phyloP scores from a whole-genome alignment of 2,797 vertebrate genomes.

The Geotrypetes seraphini region DNA sequence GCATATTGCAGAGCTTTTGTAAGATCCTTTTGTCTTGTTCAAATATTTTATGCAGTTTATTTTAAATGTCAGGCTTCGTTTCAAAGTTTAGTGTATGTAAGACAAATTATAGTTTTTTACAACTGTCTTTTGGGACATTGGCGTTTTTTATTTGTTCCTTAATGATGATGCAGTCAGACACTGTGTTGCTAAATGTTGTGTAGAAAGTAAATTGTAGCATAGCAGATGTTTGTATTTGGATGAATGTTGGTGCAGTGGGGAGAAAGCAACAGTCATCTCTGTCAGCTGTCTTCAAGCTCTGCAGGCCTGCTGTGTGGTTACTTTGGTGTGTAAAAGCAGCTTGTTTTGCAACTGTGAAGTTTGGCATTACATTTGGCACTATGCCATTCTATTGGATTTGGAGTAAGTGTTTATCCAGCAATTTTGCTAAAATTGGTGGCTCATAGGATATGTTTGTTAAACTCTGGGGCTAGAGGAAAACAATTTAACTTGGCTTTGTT shows the following conservation, averaged over 20 bases:
- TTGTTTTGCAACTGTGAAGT: slow-evolving; percentile 70
- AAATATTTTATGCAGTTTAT: too few relatives aligned
- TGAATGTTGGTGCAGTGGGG: slow-evolving; percentile 58
- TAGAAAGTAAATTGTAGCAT: slow-evolving; percentile 84
- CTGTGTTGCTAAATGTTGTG: slow-evolving; percentile 87
- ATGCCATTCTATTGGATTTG: slow-evolving; percentile 42
- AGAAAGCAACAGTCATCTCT: slow-evolving; percentile 63
- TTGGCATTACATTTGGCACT: slow-evolving; percentile 49
- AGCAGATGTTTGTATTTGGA: slow-evolving; percentile 77
- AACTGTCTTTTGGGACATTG: slow-evolving; percentile 44
- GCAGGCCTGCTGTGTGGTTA: slow-evolving; percentile 82
- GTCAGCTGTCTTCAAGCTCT: slow-evolving; percentile 61
- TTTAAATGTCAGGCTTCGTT: too few relatives aligned
- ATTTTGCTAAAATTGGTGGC: slow-evolving; percentile 36
- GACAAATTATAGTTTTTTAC: slow-evolving; percentile 45
- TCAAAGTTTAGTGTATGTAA: slow-evolving; percentile 35
- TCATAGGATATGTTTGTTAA: slow-evolving; percentile 12
- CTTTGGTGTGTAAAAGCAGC: slow-evolving; percentile 87
- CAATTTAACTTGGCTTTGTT: not conserved
- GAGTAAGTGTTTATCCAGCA: slow-evolving; percentile 44
- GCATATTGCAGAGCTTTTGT: too few relatives aligned
- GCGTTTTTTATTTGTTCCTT: slow-evolving; percentile 54
- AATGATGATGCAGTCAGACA: slow-evolving; percentile 76
- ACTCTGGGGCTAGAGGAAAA: slow-evolving; percentile 17
- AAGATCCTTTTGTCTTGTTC: too few relatives aligned